Conservation (phyloP, 2,888 invertebrate genomes). For the Girardia tigrina region DNA sequence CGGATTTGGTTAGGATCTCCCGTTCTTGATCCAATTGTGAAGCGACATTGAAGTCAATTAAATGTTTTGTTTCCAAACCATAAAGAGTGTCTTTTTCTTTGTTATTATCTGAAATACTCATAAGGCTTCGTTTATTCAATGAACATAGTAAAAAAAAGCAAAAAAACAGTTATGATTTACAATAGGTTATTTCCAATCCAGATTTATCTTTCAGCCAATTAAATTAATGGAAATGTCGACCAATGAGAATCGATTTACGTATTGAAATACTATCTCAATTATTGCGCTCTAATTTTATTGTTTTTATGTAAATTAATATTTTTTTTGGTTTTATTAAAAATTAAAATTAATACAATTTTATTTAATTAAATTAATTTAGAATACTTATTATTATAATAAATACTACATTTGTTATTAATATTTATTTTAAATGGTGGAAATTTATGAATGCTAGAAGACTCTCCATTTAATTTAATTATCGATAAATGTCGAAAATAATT, state of each 20-base stretch:
- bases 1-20: background rate
- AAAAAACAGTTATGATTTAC: conserved; percentile 9
- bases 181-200: background rate
- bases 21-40: background rate
- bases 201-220: background rate
- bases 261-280: background rate
- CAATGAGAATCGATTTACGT: background rate
- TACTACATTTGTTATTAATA: too few species aligned
- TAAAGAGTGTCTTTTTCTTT: background rate
- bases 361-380: background rate
- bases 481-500: too few species aligned
- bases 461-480: too few species aligned
- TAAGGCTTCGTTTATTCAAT: background rate
- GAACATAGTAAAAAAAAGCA: background rate
- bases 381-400: too few species aligned
- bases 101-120: conserved; percentile 7
- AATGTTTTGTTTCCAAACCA: background rate
- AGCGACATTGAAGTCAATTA: background rate
- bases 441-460: too few species aligned
- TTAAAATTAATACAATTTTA: background rate
- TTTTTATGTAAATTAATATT: too few species aligned
- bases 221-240: background rate
- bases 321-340: background rate
- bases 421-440: too few species aligned
- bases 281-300: background rate